A percentile compares a stretch with the other conserved stretches of the same genome.
phyloP scores from a whole-genome alignment of 2,888 invertebrate genomes.

The Caenorhabditis panamensis region DNA sequence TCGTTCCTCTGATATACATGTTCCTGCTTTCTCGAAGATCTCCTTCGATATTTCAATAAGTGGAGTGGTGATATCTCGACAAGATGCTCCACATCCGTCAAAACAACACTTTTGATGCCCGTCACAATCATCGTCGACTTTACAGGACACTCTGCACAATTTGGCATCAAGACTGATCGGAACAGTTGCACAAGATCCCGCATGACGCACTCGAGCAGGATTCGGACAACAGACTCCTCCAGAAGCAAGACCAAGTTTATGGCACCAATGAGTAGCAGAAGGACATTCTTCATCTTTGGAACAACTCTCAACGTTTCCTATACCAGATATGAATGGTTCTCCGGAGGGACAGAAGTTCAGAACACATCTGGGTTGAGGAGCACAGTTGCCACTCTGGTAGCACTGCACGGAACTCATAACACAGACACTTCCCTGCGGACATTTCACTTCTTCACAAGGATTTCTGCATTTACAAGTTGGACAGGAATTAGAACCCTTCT shows the following conservation, averaged over 20 bases:
- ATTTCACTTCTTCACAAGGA: conserved; percentile 74
- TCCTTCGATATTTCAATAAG: conserved; percentile 49
- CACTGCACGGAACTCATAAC: conserved; percentile 74
- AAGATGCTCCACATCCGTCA: conserved; percentile 76
- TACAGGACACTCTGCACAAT: conserved; percentile 63
- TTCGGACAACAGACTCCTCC: conserved; percentile 76
- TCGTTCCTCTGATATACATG: conserved; percentile 54
- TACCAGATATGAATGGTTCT: conserved; percentile 63
- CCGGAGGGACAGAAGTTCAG: conserved; percentile 74
- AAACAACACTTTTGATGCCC: conserved; percentile 76
- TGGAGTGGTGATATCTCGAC: conserved; percentile 56
- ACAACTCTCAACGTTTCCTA: conserved; percentile 73
- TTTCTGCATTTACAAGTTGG: conserved; percentile 75
- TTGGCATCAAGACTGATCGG: conserved; percentile 57
- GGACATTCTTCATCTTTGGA: conserved; percentile 67
- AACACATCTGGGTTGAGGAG: conserved; percentile 77
- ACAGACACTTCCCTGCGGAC: conserved; percentile 74
- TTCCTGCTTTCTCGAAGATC: conserved; percentile 54
- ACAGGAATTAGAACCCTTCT: conserved; percentile 71
- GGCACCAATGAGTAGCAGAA: conserved; percentile 71
- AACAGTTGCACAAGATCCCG: conserved; percentile 67
- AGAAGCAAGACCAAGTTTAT: conserved; percentile 66
- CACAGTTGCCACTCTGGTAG: conserved; percentile 71
- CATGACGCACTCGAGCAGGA: conserved; percentile 56
- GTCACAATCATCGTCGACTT: conserved; percentile 70